Evolutionary conservation across 2,797 vertebrate species (phyloP).

Genomic region (Podarcis lilfordi): DNA sequence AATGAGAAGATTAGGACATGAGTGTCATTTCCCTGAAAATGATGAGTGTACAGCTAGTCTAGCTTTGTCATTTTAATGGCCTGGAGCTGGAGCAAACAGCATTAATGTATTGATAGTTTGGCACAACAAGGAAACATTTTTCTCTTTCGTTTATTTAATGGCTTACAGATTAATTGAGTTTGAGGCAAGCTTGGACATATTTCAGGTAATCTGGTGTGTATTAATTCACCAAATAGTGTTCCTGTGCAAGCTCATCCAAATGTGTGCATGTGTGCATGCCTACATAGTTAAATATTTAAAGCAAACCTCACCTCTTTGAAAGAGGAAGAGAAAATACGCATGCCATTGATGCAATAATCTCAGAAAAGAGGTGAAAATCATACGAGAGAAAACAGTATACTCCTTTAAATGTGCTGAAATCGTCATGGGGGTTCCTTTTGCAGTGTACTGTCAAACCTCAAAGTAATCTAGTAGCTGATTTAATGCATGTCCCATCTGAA

Average conservation of each 20-base stretch:
- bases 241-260: slow-evolving; percentile 4
- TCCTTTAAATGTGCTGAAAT: not conserved
- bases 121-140: slow-evolving; percentile 60
- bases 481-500: not conserved
- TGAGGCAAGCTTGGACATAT: slow-evolving; percentile 42
- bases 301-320: not conserved
- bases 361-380: not conserved
- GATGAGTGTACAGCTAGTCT: slow-evolving; percentile 38
- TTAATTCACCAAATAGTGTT: not conserved
- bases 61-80: slow-evolving; percentile 67
- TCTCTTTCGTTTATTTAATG: slow-evolving; percentile 76
- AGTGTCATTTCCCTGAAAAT: slow-evolving; percentile 34
- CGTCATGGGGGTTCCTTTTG: not conserved
- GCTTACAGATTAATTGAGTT: slow-evolving; percentile 68
- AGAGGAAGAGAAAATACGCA: not conserved
- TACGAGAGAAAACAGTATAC: not conserved
- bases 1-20: slow-evolving; percentile 29
- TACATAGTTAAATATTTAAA: not conserved
- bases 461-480: not conserved
- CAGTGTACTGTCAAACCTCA: not conserved
- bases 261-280: not conserved
- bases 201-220: slow-evolving; percentile 49
- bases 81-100: slow-evolving; percentile 60
- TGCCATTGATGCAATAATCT: not conserved
- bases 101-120: slow-evolving; percentile 69